phyloP scores from a whole-genome alignment of 2,797 vertebrate species.

The Podarcis lilfordi region DNA sequence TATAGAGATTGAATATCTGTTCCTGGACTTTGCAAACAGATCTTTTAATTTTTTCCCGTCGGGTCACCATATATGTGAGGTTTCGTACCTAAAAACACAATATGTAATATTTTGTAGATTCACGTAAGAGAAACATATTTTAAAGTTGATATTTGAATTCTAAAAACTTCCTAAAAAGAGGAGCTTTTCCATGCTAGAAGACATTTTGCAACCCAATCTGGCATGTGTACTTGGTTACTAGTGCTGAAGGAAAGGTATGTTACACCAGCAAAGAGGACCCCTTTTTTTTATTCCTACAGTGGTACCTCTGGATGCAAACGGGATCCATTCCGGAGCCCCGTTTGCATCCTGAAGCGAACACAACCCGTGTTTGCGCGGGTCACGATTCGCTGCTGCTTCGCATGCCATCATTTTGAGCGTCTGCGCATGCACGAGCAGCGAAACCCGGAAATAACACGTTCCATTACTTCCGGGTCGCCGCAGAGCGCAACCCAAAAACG shows the following conservation, averaged over 20 bases:
- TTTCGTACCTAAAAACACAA: conserved; percentile 87
- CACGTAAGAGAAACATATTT: neutral
- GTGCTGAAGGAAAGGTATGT: neutral
- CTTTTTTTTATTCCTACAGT: neutral
- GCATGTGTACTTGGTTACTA: neutral
- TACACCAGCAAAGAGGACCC: neutral
- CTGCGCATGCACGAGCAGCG: too few relatives aligned
- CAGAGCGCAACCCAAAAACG: too few relatives aligned
- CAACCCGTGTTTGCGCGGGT: too few relatives aligned
- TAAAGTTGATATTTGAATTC: neutral
- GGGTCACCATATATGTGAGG: conserved; percentile 98
- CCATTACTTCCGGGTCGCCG: too few relatives aligned
- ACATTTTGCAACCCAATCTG: too few relatives aligned
- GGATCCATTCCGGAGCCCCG: too few relatives aligned
- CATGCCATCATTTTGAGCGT: too few relatives aligned
- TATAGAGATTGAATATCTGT: conserved; percentile 93
- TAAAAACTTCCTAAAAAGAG: neutral
- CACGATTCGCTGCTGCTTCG: too few relatives aligned
- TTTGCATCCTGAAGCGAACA: too few relatives aligned
- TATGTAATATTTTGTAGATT: neutral
- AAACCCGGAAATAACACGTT: too few relatives aligned
- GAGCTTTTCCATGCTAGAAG: neutral
- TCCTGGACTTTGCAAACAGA: conserved; percentile 94
- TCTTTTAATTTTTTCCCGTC: conserved; percentile 97
- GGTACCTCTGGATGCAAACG: too few relatives aligned